Base-by-base conservation (phyloP, 1,140 invertebrate genomes). In the Drosophila tropicalis region DNA sequence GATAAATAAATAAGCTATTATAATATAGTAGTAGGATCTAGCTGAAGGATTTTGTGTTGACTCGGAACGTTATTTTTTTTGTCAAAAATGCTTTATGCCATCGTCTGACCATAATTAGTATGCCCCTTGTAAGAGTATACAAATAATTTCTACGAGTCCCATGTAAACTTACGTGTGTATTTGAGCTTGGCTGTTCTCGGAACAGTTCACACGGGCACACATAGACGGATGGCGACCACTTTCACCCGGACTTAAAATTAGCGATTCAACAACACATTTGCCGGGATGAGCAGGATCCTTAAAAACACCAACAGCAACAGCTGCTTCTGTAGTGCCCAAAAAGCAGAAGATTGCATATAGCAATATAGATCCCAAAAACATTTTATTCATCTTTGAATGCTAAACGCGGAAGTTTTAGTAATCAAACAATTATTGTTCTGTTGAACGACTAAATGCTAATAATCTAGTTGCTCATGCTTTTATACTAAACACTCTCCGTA, bases 221-320 rank as follows among this genome's bases (percentile, higher is more conserved):
- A 9, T 41, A 3, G 29, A 22, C 29, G 73, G 73, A 25, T 76
- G 71, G 29, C 72, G 73, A 0, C 51, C 64, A 36, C 9, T 5
- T 29, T 76, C 58, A 7, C 72, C 70, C 0, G 15, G 10, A n/a
- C 19, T 68, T 4, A 76, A 15, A 4, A 76, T 54, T 0, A 76
- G 17, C 0, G 19, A 39, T 5, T 32, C 6, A 7, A 76, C 9
- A 3, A 70, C 73, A 68, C 73, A 76, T 25, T 76, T 76, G 47
- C 73, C 73, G 9, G 73, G 73, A 34, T 76, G 66, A 0, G 29
- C 39, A 0, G 66, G 41, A 39, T 76, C 72, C 19, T 60, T 70
- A 12, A 64, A 76, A 5, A 40, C 17, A 0, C 73, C 73, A 6
- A 41, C 19, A 1, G 12, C 15, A 6, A 76, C 19, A 13, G 72